Conservation (phyloP, 1,140 invertebrate species). For the Drosophila triauraria region DNA sequence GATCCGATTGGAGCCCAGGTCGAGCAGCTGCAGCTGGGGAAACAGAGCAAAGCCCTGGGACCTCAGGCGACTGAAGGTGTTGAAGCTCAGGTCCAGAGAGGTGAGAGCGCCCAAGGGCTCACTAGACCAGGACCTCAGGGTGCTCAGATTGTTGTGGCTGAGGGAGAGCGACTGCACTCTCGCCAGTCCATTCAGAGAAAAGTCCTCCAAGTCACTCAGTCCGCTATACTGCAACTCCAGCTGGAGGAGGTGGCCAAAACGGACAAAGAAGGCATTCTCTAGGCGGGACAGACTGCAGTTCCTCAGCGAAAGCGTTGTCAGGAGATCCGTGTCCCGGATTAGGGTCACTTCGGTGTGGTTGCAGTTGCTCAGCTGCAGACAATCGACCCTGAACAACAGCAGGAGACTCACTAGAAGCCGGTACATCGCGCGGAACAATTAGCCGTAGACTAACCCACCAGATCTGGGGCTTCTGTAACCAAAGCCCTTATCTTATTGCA, state of each 20-base stretch:
- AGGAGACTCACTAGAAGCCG: constrained; percentile 4
- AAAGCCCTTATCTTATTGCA: constrained; percentile 67
- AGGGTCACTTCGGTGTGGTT: constrained; percentile 44
- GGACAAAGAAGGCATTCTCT: constrained; percentile 66
- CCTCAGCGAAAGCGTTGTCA: constrained; percentile 48
- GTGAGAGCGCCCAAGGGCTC: constrained; percentile 56
- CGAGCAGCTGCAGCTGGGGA: constrained; percentile 72
- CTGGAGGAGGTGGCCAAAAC: constrained; percentile 50
- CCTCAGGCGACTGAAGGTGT: constrained; percentile 40
- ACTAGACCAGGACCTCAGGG: constrained; percentile 66
- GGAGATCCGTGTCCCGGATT: constrained; percentile 22
- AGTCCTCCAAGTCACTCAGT: constrained; percentile 52
- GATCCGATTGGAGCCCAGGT: constrained; percentile 71
- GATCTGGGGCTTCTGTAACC: constrained; percentile 22
- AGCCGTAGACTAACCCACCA: constrained; percentile 45
- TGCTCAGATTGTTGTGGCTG: constrained; percentile 65
- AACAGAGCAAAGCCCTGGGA: constrained; percentile 52
- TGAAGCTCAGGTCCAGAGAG: constrained; percentile 67
- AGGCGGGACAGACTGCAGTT: constrained; percentile 66
- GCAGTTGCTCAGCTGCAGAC: constrained; percentile 60
- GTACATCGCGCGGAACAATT: constrained; percentile 44
- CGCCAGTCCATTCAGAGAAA: constrained; percentile 61
- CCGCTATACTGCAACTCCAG: constrained; percentile 65
- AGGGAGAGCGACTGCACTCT: constrained; percentile 60
- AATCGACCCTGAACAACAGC: constrained; percentile 26